phyloP scores from a whole-genome alignment of 2,797 vertebrate genomes.

The Pseudomugil gertrudae region DNA sequence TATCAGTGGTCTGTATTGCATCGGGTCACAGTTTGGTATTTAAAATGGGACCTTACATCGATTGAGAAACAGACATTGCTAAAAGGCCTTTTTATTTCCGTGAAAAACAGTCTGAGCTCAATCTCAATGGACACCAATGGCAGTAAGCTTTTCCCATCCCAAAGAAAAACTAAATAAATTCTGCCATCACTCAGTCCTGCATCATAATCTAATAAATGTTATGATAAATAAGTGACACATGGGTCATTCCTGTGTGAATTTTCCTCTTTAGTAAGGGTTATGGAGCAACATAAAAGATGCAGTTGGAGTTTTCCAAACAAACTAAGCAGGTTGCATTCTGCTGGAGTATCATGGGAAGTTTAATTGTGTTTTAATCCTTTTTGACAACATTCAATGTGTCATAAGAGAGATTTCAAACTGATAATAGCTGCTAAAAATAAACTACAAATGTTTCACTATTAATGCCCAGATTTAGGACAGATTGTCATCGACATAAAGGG shows the following conservation, averaged over 20 bases:
- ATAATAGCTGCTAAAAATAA: conserved; percentile 10
- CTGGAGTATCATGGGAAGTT: background rate
- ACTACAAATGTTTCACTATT: conserved; percentile 5
- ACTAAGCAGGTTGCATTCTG: background rate
- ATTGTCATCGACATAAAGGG: conserved; percentile 36
- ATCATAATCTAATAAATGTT: background rate
- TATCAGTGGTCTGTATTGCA: conserved; percentile 31
- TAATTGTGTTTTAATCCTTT: background rate
- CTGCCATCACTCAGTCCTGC: background rate
- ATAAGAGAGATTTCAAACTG: conserved; percentile 6
- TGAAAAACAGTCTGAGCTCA: conserved; percentile 4
- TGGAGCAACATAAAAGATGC: background rate
- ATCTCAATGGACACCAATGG: conserved; percentile 10
- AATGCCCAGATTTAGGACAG: conserved; percentile 14
- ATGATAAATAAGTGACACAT: background rate
- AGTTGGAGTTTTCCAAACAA: conserved; percentile 7
- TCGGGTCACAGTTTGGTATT: conserved; percentile 43
- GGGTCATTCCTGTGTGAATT: background rate
- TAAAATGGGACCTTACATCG: conserved; percentile 25
- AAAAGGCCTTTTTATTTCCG: conserved; percentile 34
- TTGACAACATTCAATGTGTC: conserved; percentile 8
- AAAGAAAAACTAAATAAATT: background rate
- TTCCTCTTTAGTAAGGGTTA: background rate
- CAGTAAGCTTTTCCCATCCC: background rate
- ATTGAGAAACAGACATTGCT: conserved; percentile 17